Evolutionary conservation across 2,888 invertebrate genomes (phyloP).

Genomic region (Lepeophtheirus nordmannii): DNA sequence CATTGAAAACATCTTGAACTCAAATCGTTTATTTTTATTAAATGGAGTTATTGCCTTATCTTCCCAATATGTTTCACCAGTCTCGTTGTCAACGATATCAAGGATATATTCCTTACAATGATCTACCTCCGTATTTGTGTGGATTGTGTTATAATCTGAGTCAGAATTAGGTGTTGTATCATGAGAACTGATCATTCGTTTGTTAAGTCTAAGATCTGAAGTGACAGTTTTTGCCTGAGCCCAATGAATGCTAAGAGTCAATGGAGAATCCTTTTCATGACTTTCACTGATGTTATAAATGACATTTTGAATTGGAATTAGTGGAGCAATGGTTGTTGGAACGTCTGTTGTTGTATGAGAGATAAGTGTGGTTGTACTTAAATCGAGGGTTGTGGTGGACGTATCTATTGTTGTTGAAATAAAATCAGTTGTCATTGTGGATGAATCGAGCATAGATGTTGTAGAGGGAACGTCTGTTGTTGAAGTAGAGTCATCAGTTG

Average conservation of each 20-base stretch:
- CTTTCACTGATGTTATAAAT: neutral
- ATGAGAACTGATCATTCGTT: neutral
- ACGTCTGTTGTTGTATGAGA: neutral
- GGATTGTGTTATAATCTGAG: neutral
- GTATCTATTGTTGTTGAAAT: neutral
- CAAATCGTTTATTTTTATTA: neutral
- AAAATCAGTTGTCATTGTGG: neutral
- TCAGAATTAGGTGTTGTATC: neutral
- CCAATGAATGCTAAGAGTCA: neutral
- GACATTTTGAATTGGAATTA: neutral
- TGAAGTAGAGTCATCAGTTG: neutral
- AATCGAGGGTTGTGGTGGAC: neutral
- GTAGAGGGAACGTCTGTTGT: neutral
- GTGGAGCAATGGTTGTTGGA: neutral
- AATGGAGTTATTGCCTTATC: neutral
- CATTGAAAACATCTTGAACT: neutral
- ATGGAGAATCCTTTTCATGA: neutral
- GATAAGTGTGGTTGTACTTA: neutral
- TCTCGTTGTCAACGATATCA: neutral
- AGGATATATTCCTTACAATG: neutral
- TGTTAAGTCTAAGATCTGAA: neutral
- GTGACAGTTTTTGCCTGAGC: neutral
- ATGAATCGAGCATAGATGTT: neutral
- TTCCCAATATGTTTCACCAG: neutral
- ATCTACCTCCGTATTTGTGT: neutral